Conservation (phyloP, 2,113 vertebrate genomes). For the Zosterops hypoxanthus region DNA sequence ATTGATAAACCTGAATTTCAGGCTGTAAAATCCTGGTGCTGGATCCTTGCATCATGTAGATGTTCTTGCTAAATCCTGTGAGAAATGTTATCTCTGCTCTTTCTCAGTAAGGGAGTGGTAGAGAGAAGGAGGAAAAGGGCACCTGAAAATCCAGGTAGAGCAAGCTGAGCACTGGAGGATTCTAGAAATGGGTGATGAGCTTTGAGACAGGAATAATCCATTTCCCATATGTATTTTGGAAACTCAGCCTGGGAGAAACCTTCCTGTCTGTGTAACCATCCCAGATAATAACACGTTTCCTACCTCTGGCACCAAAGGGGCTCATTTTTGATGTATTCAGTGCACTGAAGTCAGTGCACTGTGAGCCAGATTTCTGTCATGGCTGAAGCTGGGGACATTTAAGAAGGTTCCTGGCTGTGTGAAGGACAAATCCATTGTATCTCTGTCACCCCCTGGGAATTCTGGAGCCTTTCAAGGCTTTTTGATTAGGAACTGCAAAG, state of each 20-base stretch:
- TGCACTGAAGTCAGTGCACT: background rate
- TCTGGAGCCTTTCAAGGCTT: background rate
- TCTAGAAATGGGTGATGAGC: background rate
- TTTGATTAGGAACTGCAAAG: background rate
- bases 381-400: background rate
- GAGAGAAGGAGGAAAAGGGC: background rate
- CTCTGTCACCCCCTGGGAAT: background rate
- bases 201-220: background rate
- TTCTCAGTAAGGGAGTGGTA: background rate
- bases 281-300: background rate
- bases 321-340: background rate
- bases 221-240: background rate
- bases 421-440: background rate
- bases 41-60: background rate
- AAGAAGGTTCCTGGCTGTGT: rapidly evolving
- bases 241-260: background rate
- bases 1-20: background rate
- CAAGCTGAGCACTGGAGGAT: background rate
- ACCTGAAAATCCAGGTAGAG: background rate
- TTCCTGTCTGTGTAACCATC: background rate
- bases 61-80: background rate
- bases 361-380: background rate
- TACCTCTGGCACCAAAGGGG: background rate
- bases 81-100: background rate
- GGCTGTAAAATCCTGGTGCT: background rate